phyloP scores from a whole-genome alignment of 1,140 invertebrate species.

The Ganaspis sp. region DNA sequence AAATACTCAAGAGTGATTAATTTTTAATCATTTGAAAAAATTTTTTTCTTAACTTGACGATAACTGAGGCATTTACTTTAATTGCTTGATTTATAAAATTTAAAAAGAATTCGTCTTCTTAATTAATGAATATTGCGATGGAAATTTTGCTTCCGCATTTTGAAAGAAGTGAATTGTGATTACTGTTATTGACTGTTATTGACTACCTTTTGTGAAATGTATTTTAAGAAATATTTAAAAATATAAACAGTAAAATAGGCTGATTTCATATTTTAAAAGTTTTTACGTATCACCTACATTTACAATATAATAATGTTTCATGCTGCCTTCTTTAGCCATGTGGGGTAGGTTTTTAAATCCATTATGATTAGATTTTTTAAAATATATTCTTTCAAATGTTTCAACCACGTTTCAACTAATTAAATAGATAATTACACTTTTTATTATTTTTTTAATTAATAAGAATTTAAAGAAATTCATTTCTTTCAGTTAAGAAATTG shows the following conservation, averaged over 20 bases:
- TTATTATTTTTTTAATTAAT: too few species aligned
- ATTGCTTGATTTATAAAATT: not conserved
- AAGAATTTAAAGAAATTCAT: too few species aligned
- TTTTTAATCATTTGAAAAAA: too few species aligned
- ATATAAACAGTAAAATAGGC: not conserved
- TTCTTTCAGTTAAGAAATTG: too few species aligned
- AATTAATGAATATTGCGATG: not conserved
- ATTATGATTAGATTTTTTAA: not conserved
- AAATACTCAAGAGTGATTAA: too few species aligned
- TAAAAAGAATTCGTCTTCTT: not conserved
- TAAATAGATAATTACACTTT: too few species aligned
- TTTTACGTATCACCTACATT: conserved; percentile 66
- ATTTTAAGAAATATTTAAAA: not conserved
- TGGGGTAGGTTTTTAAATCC: conserved; percentile 66
- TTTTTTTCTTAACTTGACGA: too few species aligned
- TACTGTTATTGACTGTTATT: not conserved
- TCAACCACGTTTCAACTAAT: too few species aligned
- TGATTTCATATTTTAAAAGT: not conserved
- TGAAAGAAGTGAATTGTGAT: not conserved
- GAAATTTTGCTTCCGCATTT: not conserved
- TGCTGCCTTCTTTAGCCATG: conserved; percentile 73
- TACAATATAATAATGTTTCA: conserved; percentile 73
- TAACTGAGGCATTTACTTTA: too few species aligned
- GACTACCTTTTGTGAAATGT: not conserved
- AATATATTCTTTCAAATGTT: too few species aligned